Evolutionary conservation across 2,797 vertebrate species (phyloP).

Genomic region (Chanos chanos): DNA sequence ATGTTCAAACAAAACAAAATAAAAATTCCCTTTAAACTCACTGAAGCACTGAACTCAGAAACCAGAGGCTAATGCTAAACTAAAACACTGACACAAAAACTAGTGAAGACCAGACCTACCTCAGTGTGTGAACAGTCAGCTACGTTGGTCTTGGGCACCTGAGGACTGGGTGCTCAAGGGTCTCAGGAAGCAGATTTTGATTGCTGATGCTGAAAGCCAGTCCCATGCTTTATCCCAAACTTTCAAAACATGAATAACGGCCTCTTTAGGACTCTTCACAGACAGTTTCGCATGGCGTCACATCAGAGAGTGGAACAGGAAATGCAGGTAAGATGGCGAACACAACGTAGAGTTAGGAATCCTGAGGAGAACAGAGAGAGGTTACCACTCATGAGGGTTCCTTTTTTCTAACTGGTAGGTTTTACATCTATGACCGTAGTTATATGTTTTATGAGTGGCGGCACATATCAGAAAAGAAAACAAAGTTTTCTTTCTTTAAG

Average conservation of each 20-base stretch:
- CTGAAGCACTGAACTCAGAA: too few relatives aligned
- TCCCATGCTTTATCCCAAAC: constrained; percentile 13
- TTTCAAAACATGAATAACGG: too few relatives aligned
- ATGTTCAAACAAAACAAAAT: too few relatives aligned
- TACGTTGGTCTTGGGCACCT: background rate
- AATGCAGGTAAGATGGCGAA: too few relatives aligned
- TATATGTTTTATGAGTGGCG: too few relatives aligned
- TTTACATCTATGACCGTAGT: too few relatives aligned
- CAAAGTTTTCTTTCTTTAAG: too few relatives aligned
- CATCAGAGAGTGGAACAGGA: background rate
- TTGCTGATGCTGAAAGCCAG: constrained; percentile 1
- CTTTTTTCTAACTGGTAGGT: too few relatives aligned
- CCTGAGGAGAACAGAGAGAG: background rate
- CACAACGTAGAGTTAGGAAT: background rate
- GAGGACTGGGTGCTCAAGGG: background rate
- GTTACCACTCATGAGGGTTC: background rate
- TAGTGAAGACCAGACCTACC: constrained; percentile 1
- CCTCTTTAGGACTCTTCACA: background rate
- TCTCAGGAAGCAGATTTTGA: background rate
- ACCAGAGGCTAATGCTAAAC: background rate
- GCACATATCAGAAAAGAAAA: too few relatives aligned
- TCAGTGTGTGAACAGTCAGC: background rate
- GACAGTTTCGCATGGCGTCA: background rate
- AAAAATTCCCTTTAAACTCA: too few relatives aligned
- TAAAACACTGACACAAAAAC: background rate